Evolutionary conservation across 2,797 vertebrate species (phyloP).

Genomic region (Pygocentrus nattereri): DNA sequence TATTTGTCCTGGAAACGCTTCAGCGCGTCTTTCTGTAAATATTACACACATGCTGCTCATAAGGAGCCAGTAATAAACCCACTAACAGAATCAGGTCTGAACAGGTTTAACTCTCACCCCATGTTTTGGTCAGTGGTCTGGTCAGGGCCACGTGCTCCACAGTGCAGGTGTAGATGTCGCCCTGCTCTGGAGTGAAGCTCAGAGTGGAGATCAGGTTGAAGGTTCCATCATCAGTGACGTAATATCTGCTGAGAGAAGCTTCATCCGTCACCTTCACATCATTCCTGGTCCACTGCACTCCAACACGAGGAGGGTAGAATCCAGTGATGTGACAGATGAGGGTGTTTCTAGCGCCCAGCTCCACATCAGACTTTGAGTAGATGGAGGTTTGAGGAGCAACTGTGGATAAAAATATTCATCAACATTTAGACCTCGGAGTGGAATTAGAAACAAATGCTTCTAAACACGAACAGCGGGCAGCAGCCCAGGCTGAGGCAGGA

Average conservation of each 20-base stretch:
- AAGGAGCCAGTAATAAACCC: not conserved
- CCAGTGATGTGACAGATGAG: too few species aligned
- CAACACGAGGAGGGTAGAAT: slow-evolving; percentile 77
- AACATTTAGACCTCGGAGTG: too few species aligned
- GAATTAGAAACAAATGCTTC: too few species aligned
- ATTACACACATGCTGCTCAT: too few species aligned
- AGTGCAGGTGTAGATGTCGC: slow-evolving; percentile 78
- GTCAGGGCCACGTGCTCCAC: slow-evolving; percentile 71
- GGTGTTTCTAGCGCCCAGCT: slow-evolving; percentile 66
- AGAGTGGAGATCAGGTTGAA: slow-evolving; percentile 79
- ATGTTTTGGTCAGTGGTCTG: slow-evolving; percentile 64
- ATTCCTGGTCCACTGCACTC: slow-evolving; percentile 75
- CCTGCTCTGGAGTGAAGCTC: slow-evolving; percentile 72
- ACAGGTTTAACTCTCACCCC: slow-evolving; percentile 70
- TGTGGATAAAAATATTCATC: slow-evolving; percentile 20
- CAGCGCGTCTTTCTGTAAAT: too few species aligned
- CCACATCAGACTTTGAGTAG: slow-evolving; percentile 65
- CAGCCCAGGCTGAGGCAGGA: too few species aligned
- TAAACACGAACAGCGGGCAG: too few species aligned
- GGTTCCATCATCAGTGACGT: slow-evolving; percentile 56
- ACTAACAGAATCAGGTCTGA: not conserved
- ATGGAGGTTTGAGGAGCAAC: slow-evolving; percentile 61
- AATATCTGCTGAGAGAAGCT: slow-evolving; percentile 60
- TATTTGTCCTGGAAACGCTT: too few species aligned
- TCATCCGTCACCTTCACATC: slow-evolving; percentile 41